Base-by-base conservation (phyloP, 2,797 vertebrate genomes). In the Siniperca scherzeri region DNA sequence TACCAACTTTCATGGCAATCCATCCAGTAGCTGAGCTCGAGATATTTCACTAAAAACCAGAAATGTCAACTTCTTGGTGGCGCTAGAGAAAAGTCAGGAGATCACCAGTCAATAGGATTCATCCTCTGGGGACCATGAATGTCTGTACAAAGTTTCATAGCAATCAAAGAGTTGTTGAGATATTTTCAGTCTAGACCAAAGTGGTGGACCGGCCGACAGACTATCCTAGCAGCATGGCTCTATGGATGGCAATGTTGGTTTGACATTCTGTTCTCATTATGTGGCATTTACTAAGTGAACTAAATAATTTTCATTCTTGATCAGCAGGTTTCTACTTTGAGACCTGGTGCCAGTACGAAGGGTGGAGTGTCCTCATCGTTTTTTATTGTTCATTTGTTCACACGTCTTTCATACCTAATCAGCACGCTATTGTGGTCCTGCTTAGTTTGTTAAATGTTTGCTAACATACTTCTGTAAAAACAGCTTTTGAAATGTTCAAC, bases 271-370 rank as follows among this genome's bases (percentile, higher is more conserved):
- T 44, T 40, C 40, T 3, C 12, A 38, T 46, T 38, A 25, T 36
- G 19, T 55, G 46, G 1, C 55, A 33, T 25, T 8, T 25, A 3
- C n/a, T 38, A 0, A 46, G 40, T 19, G 5, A 53, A 22, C 10
- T 55, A 3, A 4, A 40, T 16, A 5, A 42, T 60, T 60, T 27
- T 0, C 0, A 48, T 16, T 69, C 33, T 67, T 52, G 69, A 77
- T 82, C 44, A 56, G 17, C 77, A 72, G 61, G 67, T 78, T 80
- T 81, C 16, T 19, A 7, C 17, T 50, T 48, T 27, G 4, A 62
- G 12, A 61, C 22, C 13, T 16, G 42, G 22, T 9, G 17, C 17
- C 25, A 52, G 56, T 57, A 19, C 52, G 7, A 61, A 21, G 10
- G 25, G 10, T 2, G 11, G 10, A 6, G 78, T 25, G 13, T 74